Conservation (phyloP, 2,113 vertebrate species). For the Pelobates fuscus region DNA sequence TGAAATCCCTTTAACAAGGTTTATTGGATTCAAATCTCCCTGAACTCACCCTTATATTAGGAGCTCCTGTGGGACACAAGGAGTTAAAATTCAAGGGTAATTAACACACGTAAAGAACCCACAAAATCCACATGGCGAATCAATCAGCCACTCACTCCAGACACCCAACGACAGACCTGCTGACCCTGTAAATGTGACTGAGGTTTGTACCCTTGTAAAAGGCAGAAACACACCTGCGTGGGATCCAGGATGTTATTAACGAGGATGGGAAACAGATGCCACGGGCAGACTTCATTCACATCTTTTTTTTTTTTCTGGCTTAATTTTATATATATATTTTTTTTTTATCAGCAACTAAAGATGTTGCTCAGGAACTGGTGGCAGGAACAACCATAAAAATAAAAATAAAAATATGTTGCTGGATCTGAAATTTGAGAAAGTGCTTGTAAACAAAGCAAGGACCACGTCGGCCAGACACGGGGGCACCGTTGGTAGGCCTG, state of each 20-base stretch:
- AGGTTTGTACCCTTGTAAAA: slow-evolving; percentile 54
- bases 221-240: slow-evolving; percentile 61
- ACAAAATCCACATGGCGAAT: neutral
- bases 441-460: slow-evolving; percentile 57
- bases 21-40: too few relatives aligned
- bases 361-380: slow-evolving; percentile 49
- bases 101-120: neutral
- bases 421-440: slow-evolving; percentile 59
- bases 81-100: slow-evolving; percentile 11
- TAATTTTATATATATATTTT: slow-evolving; percentile 60
- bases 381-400: slow-evolving; percentile 53
- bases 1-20: too few relatives aligned
- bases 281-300: slow-evolving; percentile 3
- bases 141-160: neutral
- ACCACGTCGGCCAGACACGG: neutral
- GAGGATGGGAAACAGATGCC: slow-evolving; percentile 54
- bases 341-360: slow-evolving; percentile 53
- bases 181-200: slow-evolving; percentile 27
- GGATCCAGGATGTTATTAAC: slow-evolving; percentile 54
- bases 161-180: neutral
- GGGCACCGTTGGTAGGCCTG: neutral
- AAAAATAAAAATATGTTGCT: neutral
- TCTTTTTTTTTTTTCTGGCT: neutral
- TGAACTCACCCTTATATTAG: neutral
- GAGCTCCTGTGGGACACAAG: slow-evolving; percentile 1